Evolutionary conservation across 2,113 vertebrate genomes (phyloP).

Genomic region (Nothocercus nigrocapillus): DNA sequence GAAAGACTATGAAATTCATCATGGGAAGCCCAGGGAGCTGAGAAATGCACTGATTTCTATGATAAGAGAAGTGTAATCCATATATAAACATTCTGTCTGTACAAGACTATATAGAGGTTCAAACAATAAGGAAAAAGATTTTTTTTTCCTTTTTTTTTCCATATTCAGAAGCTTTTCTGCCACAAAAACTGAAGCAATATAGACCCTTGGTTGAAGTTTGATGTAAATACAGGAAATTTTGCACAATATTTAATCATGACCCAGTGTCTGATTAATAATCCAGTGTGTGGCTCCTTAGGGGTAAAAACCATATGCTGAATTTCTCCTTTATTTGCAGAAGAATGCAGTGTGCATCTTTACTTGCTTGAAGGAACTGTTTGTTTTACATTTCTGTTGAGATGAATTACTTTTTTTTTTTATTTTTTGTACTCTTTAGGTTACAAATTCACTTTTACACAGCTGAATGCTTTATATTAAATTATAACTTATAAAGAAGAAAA

Average conservation of each 20-base stretch:
- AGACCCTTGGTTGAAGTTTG: background rate
- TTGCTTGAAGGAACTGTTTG: background rate
- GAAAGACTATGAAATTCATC: background rate
- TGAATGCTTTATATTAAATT: background rate
- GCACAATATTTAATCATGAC: fast-evolving
- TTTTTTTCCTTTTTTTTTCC: background rate
- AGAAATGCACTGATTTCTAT: background rate
- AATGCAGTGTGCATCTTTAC: background rate
- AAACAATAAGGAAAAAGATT: too few relatives aligned
- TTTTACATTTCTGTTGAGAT: background rate
- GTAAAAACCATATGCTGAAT: background rate
- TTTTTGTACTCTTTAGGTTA: background rate
- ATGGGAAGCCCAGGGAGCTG: background rate
- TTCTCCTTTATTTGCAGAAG: background rate
- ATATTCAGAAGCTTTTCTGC: background rate
- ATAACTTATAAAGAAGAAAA: background rate
- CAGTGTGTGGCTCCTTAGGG: background rate
- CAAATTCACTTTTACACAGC: background rate
- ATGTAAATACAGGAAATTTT: too few relatives aligned
- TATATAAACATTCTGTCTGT: background rate
- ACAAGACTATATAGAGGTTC: too few relatives aligned
- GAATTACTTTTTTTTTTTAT: background rate
- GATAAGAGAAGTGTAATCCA: background rate
- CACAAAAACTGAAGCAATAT: background rate
- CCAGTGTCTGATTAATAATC: background rate